phyloP scores from a whole-genome alignment of 2,888 invertebrate genomes.

The Zygaena filipendulae region DNA sequence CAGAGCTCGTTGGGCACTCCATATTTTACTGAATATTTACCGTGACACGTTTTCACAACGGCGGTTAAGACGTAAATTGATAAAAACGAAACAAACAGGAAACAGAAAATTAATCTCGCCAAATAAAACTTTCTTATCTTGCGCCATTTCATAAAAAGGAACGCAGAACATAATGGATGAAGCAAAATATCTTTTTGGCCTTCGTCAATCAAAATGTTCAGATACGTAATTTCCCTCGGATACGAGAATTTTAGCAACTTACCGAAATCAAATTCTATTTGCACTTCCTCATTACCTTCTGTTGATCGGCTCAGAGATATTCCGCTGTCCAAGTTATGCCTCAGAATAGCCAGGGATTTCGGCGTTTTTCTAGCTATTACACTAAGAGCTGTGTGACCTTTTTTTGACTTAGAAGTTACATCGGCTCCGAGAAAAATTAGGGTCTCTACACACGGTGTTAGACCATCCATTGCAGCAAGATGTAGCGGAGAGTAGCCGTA shows the following conservation, averaged over 20 bases:
- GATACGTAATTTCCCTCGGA: slow-evolving; percentile 85
- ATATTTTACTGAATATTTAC: slow-evolving; percentile 48
- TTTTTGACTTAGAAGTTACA: slow-evolving; percentile 86
- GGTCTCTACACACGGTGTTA: slow-evolving; percentile 85
- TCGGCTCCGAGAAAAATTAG: slow-evolving; percentile 86
- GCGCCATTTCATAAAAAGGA: slow-evolving; percentile 89
- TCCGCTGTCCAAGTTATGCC: slow-evolving; percentile 81
- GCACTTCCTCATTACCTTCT: slow-evolving; percentile 83
- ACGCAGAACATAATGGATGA: slow-evolving; percentile 89
- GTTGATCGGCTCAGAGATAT: slow-evolving; percentile 78
- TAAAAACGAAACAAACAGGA: slow-evolving; percentile 81
- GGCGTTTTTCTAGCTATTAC: slow-evolving; percentile 88
- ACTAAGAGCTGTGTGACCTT: slow-evolving; percentile 85
- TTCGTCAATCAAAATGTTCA: slow-evolving; percentile 88
- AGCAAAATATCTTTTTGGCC: slow-evolving; percentile 88
- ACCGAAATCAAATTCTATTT: slow-evolving; percentile 84
- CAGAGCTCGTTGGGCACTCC: slow-evolving; percentile 77
- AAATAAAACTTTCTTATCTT: slow-evolving; percentile 91
- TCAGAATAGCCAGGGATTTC: slow-evolving; percentile 82
- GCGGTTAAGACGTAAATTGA: slow-evolving; percentile 84
- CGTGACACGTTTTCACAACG: slow-evolving; percentile 76
- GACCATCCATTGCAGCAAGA: slow-evolving; percentile 85
- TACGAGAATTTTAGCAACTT: slow-evolving; percentile 84
- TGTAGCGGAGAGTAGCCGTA: slow-evolving; percentile 89
- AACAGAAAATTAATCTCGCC: slow-evolving; percentile 81